Conservation (phyloP, 64 coral and sea anemone species). For the Montipora cactus region DNA sequence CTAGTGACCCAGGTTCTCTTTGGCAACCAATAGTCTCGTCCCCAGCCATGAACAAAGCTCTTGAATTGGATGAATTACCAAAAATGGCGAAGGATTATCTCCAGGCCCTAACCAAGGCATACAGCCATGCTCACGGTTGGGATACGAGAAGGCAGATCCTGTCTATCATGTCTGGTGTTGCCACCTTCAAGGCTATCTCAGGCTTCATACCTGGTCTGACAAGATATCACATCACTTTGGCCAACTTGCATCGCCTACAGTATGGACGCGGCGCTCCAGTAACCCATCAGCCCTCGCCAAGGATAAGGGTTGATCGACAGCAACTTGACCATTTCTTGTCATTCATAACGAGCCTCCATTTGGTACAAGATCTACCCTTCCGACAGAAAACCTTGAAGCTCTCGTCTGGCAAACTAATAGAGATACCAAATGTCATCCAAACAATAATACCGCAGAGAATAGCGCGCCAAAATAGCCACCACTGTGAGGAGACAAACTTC, state of each 20-base stretch:
- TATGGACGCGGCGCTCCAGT: no score
- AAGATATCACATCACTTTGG: conserved; percentile 41
- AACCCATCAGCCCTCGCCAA: no score
- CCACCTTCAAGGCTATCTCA: conserved; percentile 18
- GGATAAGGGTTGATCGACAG: no score
- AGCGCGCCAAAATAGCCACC: conserved; percentile 31
- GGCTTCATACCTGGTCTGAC: conserved; percentile 47
- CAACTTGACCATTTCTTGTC: no score
- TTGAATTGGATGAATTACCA: conserved; percentile 20
- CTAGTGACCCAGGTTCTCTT: conserved; percentile 1
- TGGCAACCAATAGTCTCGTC: conserved; percentile 38
- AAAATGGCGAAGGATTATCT: background rate
- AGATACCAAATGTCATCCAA: no score
- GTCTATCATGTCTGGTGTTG: conserved; percentile 29
- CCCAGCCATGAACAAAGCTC: background rate
- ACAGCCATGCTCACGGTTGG: conserved; percentile 23
- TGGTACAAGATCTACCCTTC: no score
- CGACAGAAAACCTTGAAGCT: no score
- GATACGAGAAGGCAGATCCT: conserved; percentile 37
- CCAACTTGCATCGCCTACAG: conserved; percentile 28
- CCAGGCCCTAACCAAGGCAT: conserved; percentile 27
- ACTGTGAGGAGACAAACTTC: conserved; percentile 45
- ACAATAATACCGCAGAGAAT: conserved; percentile 5
- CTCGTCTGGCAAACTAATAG: no score
- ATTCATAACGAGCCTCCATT: no score